Evolutionary conservation across 2,888 invertebrate species (phyloP), one percentile per base, ranked within the genome.

Genomic region (Lysandra coridon): DNA sequence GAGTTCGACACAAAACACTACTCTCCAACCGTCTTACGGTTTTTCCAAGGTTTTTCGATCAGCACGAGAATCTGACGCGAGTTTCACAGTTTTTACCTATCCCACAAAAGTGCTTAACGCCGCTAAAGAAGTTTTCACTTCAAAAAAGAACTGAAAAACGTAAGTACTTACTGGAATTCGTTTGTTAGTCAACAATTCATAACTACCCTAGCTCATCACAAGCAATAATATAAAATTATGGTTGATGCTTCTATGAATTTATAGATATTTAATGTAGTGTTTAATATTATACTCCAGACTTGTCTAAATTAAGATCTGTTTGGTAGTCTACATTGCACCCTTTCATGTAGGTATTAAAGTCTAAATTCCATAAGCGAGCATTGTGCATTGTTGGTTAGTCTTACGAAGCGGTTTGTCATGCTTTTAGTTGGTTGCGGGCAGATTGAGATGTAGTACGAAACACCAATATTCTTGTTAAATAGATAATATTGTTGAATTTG

Each of bases 401-500:
- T 73, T 73, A 73, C 73, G n/a, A 40, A 73, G 73, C 40, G 73
- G 17, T 73, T 40, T 73, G 40, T 73, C 73, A 37, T 73, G 73
- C 73, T 73, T 73, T 73, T 37, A 73, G 73, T 73, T 73, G 7
- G 73, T 73, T 73, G 30, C 37, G 73, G 73, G 73, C n/a, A 73
- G 17, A 73, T 73, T 73, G 17, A 73, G 73, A 37, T 30, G 30
- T 64, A 30, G 64, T 12, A 30, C 64, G 30, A 30, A 12, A 64
- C 30, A 64, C 64, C 12, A 64, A 30, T 64, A 30, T 12, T 12
- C 64, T 30, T 30, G 64, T 23, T 64, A 30, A 64, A 10, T 12
- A 64, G 64, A 64, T 30, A 64, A 44, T 44, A 44, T 12, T 64
- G 12, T 30, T 64, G 30, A 62, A 62, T 62, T 62, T 62, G 62